Evolutionary conservation across 2,113 vertebrate species (phyloP), one percentile per base, ranked within the genome.

Genomic region (Gorsachius goisagi): DNA sequence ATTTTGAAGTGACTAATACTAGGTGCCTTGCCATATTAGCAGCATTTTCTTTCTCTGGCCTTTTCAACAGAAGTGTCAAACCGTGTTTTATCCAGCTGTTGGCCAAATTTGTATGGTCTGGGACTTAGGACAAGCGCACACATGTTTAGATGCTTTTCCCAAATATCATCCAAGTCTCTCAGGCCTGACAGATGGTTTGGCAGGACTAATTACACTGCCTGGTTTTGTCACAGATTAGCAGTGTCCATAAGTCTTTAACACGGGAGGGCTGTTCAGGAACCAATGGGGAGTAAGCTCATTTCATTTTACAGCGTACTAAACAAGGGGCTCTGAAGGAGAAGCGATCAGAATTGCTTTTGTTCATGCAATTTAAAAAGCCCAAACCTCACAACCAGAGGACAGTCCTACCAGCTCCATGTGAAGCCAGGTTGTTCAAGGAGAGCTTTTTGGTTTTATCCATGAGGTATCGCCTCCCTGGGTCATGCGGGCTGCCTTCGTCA

Each of bases 121-220:
- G 92, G 74, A 73, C 91, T 73, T 66, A 39, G 81, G 87, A 93
- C 81, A 85, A 91, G 87, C 1, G 0, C 85, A 89, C 77, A 88
- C 86, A 52, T 87, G 74, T 97, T 95, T 47, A 60, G 66, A 63
- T 76, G 94, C 53, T 93, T 95, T 94, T 79, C 89, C 80, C 91
- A 97, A 95, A 95, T 97, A 94, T 33, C 86, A 58, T 94, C 87
- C 91, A 93, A 94, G 74, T 89, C 92, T 95, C 92, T 85, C 74
- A 87, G 89, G 92, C 86, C 82, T 92, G 87, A 80, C 89, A 95
- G 96, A 82, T 95, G 95, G 90, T 87, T 95, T 89, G 87, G 69
- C 86, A 91, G 87, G 69, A 47, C 92, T 93, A 89, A 96, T 93
- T 91, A 91, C 78, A 71, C 45, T 66, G 86, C 66, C 71, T 90